Base-by-base conservation (phyloP, 53 echinoderm and acorn worm species). In the Paracentrotus lividus region DNA sequence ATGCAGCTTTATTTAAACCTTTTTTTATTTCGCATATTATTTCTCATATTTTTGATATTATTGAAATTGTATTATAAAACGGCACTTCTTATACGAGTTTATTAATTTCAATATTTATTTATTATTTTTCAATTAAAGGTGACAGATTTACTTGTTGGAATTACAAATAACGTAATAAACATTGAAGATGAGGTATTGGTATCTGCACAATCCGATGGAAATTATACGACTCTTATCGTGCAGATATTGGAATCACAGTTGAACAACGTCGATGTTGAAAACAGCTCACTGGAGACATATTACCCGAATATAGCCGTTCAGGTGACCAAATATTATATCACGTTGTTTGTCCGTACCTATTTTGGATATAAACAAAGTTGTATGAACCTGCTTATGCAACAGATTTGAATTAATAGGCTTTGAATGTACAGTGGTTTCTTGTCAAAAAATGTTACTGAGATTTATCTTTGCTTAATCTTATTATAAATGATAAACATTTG, bases 211-310 rank as follows among this genome's bases (percentile, higher is more conserved):
- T 29, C 49, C 21, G 27, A 51, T 51, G 85, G 49, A 49, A 47
- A 44, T 14, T 85, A 21, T n/a, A 44, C 85, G 0, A 47, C 85
- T 0, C 45, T 49, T 4, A 85, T 85, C 23, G 32, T 85, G 16
- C 49, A 85, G 85, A 14, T 47, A 49, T 51, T 85, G 52, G 85
- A 85, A 49, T 49, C 31, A 20, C 85, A 51, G 85, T 51, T 85
- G 85, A 51, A 85, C 49, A 47, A 13, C 13, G 85, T 85, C 3
- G 16, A 85, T 27, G 31, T 47, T 8, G 85, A 16, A 12, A 85
- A 85, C 42, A 10, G 49, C 26, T 27, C 52, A 20, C 14, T 85
- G 3, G 23, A 27, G 2, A 31, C 26, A 85, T 8, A n/a, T 85
- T 85, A 85, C 27, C 40, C 45, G 3, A 85, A 85, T 52, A 85